These are phyloP conservation scores for Stenurella melanura DNA, from an alignment of 2,888 invertebrate species.

Conservation along the genomic window DNA sequence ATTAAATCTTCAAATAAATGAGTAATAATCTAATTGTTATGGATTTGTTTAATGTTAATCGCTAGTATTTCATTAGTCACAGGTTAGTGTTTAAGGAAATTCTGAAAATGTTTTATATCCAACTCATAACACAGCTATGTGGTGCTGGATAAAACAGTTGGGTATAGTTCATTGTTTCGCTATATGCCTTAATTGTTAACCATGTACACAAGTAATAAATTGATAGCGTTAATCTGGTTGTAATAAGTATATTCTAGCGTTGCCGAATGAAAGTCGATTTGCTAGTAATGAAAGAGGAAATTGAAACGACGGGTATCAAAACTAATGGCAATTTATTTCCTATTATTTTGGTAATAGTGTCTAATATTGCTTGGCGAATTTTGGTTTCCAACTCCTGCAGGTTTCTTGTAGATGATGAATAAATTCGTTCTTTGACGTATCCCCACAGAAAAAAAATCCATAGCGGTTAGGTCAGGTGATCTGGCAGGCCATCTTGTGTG, in stretches of 20 bases:
- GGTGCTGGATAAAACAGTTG: not conserved
- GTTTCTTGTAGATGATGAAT: no score
- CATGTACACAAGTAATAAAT: not conserved
- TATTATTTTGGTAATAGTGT: no score
- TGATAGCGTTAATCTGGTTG: not conserved
- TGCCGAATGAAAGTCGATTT: not conserved
- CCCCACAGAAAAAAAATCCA: no score
- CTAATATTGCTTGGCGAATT: no score
- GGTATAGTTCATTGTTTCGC: not conserved
- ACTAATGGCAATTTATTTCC: no score
- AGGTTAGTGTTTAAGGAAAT: not conserved
- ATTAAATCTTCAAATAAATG: not conserved
- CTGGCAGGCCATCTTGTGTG: no score
- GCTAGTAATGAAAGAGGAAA: no score
- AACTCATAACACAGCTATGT: not conserved
- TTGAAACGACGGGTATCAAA: no score
- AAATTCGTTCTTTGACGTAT: no score
- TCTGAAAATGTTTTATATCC: not conserved
- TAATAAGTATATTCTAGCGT: not conserved
- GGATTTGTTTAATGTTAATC: not conserved
- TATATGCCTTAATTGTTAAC: not conserved
- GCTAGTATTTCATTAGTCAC: not conserved
- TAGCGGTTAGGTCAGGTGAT: no score
- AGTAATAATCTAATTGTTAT: not conserved
- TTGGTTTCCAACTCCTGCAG: no score